A percentile compares a stretch with the other conserved stretches of the same genome.
These are phyloP conservation scores for Ptychadena robeensis DNA, from an alignment of 2,797 vertebrate genomes.

Conservation along the genomic window DNA sequence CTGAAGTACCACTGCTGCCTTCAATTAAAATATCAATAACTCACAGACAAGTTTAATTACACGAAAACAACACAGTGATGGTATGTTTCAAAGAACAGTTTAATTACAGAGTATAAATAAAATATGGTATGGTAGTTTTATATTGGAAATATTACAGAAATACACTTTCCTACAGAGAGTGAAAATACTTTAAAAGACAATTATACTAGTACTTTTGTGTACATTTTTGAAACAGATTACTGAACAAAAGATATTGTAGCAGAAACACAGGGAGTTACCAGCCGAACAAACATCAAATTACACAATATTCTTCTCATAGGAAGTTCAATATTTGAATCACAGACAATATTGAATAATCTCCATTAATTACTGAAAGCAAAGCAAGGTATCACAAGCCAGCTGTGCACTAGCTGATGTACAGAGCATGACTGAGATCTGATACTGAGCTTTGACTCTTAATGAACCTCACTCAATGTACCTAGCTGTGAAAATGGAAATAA, in stretches of 20 bases:
- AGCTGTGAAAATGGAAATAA: conserved; percentile 76
- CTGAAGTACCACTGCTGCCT: neutral
- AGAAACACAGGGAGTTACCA: conserved; percentile 76
- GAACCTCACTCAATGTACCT: conserved; percentile 65
- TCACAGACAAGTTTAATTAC: neutral
- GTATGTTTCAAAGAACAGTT: conserved; percentile 77
- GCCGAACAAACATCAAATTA: conserved; percentile 82
- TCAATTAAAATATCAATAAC: neutral
- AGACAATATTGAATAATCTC: conserved; percentile 75
- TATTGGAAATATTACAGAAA: conserved; percentile 78
- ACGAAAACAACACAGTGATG: conserved; percentile 60
- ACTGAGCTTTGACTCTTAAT: conserved; percentile 24
- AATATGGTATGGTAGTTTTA: conserved; percentile 78
- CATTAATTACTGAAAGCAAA: conserved; percentile 39
- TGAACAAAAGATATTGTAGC: conserved; percentile 77
- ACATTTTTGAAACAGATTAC: conserved; percentile 80
- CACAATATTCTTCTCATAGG: conserved; percentile 80
- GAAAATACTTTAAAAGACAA: conserved; percentile 81
- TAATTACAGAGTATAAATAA: conserved; percentile 81
- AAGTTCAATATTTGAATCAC: conserved; percentile 80
- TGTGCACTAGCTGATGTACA: neutral
- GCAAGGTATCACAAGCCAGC: conserved; percentile 14
- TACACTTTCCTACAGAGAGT: conserved; percentile 78
- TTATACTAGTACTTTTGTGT: conserved; percentile 78
- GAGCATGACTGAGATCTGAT: conserved; percentile 21